These are phyloP conservation scores for Macquaria ambigua DNA, from an alignment of 2,113 vertebrate genomes.

Conservation along the genomic window DNA sequence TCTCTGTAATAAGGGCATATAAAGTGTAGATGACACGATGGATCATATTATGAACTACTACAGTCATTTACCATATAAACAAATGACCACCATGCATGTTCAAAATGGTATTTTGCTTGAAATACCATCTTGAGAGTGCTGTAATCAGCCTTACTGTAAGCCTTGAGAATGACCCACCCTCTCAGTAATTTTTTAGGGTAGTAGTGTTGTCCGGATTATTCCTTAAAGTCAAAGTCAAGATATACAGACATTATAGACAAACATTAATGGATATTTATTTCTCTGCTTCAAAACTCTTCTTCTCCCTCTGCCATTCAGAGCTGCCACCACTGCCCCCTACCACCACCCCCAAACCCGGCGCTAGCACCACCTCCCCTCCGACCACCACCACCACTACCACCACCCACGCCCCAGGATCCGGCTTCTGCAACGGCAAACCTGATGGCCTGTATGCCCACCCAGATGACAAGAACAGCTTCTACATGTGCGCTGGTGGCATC, in stretches of 20 bases:
- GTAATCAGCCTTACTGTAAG: not conserved
- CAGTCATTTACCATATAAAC: not conserved
- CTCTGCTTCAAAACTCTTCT: not conserved
- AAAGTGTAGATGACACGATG: not conserved
- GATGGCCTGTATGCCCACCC: slow-evolving; percentile 80
- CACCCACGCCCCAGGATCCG: slow-evolving; percentile 74
- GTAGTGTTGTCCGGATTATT: not conserved
- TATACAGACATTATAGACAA: not conserved
- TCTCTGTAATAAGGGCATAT: not conserved
- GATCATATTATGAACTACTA: not conserved
- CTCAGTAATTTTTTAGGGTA: not conserved
- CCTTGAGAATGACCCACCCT: not conserved
- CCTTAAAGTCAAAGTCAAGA: not conserved
- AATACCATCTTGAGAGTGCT: not conserved
- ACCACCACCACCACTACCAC: slow-evolving; percentile 66
- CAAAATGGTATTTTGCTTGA: not conserved
- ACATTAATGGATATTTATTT: not conserved
- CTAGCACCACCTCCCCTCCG: slow-evolving; percentile 40
- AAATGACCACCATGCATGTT: not conserved
- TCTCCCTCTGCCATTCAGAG: slow-evolving; percentile 37
- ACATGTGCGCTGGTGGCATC: slow-evolving; percentile 73
- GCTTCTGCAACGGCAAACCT: slow-evolving; percentile 82
- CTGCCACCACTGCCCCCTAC: slow-evolving; percentile 69
- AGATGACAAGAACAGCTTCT: slow-evolving; percentile 70
- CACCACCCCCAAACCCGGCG: slow-evolving; percentile 70